Evolutionary conservation across 2,797 vertebrate species (phyloP).

Genomic region (Myiothlypis chrysogaster): DNA sequence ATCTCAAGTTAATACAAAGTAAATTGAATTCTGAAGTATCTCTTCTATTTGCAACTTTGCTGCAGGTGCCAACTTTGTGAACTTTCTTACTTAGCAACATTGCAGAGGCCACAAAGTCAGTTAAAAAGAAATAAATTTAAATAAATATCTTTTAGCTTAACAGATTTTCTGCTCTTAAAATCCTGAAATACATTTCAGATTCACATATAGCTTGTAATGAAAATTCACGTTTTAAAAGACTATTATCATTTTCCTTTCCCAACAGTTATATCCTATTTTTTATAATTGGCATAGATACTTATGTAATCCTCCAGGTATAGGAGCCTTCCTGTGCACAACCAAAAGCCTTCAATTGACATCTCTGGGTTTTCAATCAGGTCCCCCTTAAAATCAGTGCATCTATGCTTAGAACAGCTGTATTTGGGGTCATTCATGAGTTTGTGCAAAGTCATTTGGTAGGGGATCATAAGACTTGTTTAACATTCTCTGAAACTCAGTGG

Average conservation of each 20-base stretch:
- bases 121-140: conserved; percentile 39
- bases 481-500: not conserved
- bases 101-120: conserved; percentile 15
- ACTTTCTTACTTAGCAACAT: conserved; percentile 57
- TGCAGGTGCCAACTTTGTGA: conserved; percentile 67
- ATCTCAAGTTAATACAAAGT: conserved; percentile 73
- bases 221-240: not conserved
- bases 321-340: not conserved
- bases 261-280: not conserved
- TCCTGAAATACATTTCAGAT: not conserved
- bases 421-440: not conserved
- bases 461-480: not conserved
- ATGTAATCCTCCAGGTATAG: not conserved
- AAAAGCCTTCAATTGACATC: not conserved
- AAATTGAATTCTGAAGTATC: conserved; percentile 77
- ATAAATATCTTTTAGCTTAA: conserved; percentile 19
- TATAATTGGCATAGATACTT: not conserved
- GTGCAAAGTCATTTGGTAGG: not conserved
- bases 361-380: not conserved
- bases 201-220: not conserved
- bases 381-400: not conserved
- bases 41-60: conserved; percentile 64
- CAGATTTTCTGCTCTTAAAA: conserved; percentile 27
- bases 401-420: not conserved
- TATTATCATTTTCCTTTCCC: not conserved